Evolutionary conservation across 2,797 vertebrate species (phyloP).

Genomic region (Cossypha dichroa): DNA sequence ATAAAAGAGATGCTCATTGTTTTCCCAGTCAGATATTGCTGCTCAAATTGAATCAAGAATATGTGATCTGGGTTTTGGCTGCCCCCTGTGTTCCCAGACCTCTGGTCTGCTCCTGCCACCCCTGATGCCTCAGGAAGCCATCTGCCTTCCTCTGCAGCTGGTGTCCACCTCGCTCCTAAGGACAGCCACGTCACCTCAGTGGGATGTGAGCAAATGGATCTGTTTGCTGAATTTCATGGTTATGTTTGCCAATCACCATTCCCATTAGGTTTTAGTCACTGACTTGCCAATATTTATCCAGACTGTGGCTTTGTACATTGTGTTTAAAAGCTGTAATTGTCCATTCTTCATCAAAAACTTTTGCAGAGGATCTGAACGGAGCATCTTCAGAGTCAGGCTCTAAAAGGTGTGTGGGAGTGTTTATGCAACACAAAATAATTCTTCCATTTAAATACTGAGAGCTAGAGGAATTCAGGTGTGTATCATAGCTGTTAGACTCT

Average conservation of each 20-base stretch:
- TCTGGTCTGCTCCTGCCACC: background rate
- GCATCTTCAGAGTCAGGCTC: background rate
- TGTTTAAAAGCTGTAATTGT: background rate
- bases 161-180: background rate
- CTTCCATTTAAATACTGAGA: background rate
- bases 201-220: background rate
- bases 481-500: slow-evolving; percentile 42
- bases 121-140: background rate
- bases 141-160: background rate
- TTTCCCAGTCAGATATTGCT: background rate
- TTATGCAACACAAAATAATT: background rate
- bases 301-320: background rate
- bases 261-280: background rate
- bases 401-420: background rate
- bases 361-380: background rate
- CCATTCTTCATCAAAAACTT: background rate
- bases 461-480: slow-evolving; percentile 16
- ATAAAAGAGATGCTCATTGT: background rate
- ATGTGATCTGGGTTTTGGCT: background rate
- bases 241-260: background rate
- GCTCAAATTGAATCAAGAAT: background rate
- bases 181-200: fast-evolving
- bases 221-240: background rate
- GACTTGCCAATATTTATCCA: background rate
- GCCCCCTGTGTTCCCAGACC: background rate